Base-by-base conservation (phyloP, 64 coral and sea anemone genomes). In the Orbicella faveolata region DNA sequence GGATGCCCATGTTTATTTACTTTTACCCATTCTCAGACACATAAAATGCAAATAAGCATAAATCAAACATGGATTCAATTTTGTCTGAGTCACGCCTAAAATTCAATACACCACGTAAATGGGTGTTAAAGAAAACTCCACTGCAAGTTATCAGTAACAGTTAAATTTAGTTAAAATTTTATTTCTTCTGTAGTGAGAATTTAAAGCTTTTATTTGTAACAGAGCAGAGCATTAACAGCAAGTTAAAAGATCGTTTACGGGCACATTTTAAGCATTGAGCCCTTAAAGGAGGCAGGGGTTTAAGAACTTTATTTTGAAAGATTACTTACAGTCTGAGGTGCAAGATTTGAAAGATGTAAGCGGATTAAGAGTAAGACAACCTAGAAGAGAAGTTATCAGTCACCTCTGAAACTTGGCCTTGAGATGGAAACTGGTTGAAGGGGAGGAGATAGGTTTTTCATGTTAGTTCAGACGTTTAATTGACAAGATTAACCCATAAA, bases 291-390 rank as follows among this genome's bases (percentile, higher is more conserved):
- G 51, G 33, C 2, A 16, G 20, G 63, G 37, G 66, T 41, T 52
- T 30, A 67, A 63, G 35, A 73, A 85, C 21, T 85, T 85, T 73
- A 85, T 70, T 85, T 85, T 85, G 23, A 30, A 37, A 14, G 10
- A 72, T 85, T 85, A 85, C 81, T 81, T 92, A 92, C 90, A 92
- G 51, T 92, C 68, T 23, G 90, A 67, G 65, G 90, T 92, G 81
- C 90, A 92, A 92, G 90, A 87, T 92, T 87, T 92, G 90, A 92
- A 92, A 92, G 90, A 87, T 79, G 90, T 87, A 87, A 92, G 79
- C 26, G 90, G 90, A 92, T 88, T 92, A 83, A 92, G 64, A 12
- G 90, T 87, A 75, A 92, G 83, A 87, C 90, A 87, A 92, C 90
- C 90, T 92, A 92, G 10, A 92, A 92, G 84, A 88, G 87, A 92